A percentile compares a stretch with the other conserved stretches of the same genome.
phyloP scores from a whole-genome alignment of 2,113 vertebrate genomes.

The Pteruthius melanotis region DNA sequence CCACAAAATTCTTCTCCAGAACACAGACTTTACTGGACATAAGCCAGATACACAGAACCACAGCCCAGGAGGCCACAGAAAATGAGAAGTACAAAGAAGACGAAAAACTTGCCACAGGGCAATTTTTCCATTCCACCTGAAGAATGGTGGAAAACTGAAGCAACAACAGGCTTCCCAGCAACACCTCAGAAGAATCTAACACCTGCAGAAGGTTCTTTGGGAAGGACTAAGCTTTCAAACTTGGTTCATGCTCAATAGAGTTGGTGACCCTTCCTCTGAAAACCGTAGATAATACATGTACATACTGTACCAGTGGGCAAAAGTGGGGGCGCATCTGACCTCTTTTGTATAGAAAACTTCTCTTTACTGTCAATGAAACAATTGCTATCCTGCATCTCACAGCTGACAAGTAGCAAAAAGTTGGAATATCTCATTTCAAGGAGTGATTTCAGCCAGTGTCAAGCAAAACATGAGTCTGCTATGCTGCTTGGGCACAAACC shows the following conservation, averaged over 20 bases:
- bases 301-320: background rate
- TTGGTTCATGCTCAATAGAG: background rate
- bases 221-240: background rate
- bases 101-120: background rate
- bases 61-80: background rate
- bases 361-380: background rate
- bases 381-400: background rate
- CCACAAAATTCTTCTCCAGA: background rate
- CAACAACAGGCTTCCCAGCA: background rate
- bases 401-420: background rate
- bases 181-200: background rate
- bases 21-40: background rate
- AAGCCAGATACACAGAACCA: background rate
- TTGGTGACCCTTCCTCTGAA: background rate
- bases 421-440: background rate
- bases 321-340: background rate
- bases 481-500: background rate
- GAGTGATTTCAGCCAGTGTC: background rate
- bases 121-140: background rate
- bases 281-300: background rate
- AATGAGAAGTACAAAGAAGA: background rate
- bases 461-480: background rate
- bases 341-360: background rate
- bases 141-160: background rate
- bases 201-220: background rate